Evolutionary conservation across 2,113 vertebrate species (phyloP), one percentile per base, ranked within the genome.

Genomic region (Vulpes ferrilata): DNA sequence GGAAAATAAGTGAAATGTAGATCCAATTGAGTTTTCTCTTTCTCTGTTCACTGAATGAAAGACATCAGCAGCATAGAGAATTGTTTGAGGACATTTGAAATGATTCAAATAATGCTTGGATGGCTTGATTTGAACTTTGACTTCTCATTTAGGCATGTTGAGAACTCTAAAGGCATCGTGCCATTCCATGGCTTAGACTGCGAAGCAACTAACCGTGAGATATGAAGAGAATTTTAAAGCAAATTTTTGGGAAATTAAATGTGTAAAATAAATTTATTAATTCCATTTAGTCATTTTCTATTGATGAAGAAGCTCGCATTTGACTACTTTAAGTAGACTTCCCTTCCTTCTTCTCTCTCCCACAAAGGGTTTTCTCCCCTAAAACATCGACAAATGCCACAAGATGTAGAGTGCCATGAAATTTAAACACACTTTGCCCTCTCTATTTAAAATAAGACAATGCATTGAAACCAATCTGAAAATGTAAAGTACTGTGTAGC

Each of bases 191-290:
- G 64, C 60, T 83, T 51, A 60, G 87, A 89, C n/a, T 80, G 83
- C 74, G 48, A 59, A 88, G 65, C 69, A 82, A 88, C 48, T 85
- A 79, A 88, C 59, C 85, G 93, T 74, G 93, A 96, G 90, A 81
- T 73, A 88, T 35, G 57, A 82, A 59, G 30, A 91, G 51, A 94
- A 88, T 82, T 85, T 94, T 76, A 95, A 92, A 97, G 60, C 35
- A 67, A 74, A 53, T 89, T 93, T 94, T 86, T 86, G 60, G 79
- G 62, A 97, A 95, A 82, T 86, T 27, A 94, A 95, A 95, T 80
- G 86, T 93, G 86, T 71, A 93, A 19, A 93, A 79, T 93, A 73
- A 57, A 69, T 88, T 69, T 73, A 79, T 88, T 30, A 23, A 19
- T 86, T 91, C 35, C 27, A 67, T 83, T 95, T 86, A 94, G 83